Percentiles rank a stretch among this genome's conserved stretches.
These are phyloP conservation scores for Limulus polyphemus DNA, from an alignment of 2,888 invertebrate species.

Conservation along the genomic window DNA sequence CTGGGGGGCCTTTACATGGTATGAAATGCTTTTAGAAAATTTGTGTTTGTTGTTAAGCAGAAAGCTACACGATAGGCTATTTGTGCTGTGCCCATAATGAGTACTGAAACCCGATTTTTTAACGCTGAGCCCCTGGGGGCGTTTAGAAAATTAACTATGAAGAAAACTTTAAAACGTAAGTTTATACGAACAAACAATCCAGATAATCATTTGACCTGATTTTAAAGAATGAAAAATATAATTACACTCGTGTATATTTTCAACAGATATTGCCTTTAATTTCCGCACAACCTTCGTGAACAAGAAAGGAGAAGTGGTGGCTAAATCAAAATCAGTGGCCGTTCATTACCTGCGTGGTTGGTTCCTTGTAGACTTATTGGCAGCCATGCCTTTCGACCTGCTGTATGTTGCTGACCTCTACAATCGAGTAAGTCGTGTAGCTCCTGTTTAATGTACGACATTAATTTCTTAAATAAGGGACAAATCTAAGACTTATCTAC, in stretches of 20 bases:
- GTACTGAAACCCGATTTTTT: no score
- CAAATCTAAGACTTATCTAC: neutral
- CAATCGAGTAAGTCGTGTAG: constrained; percentile 56
- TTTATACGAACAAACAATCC: no score
- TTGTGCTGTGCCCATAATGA: no score
- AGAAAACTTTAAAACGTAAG: no score
- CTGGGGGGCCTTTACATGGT: no score
- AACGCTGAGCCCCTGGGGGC: no score
- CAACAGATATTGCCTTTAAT: constrained; percentile 80
- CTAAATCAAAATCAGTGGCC: constrained; percentile 76
- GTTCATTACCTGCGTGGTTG: constrained; percentile 85
- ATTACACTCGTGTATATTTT: constrained; percentile 35
- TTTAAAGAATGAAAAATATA: no score
- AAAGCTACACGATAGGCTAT: no score
- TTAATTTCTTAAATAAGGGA: neutral
- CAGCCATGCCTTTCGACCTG: constrained; percentile 91
- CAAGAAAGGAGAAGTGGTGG: constrained; percentile 88
- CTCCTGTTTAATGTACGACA: neutral
- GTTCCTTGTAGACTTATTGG: constrained; percentile 85
- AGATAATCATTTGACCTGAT: no score
- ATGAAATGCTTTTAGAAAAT: no score
- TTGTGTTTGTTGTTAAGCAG: no score
- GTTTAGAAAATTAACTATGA: no score
- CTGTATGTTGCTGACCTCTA: constrained; percentile 75
- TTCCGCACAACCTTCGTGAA: constrained; percentile 93